These are phyloP conservation scores for Corynorhinus townsendii DNA, from an alignment of 2,113 vertebrate species.

Conservation along the genomic window DNA sequence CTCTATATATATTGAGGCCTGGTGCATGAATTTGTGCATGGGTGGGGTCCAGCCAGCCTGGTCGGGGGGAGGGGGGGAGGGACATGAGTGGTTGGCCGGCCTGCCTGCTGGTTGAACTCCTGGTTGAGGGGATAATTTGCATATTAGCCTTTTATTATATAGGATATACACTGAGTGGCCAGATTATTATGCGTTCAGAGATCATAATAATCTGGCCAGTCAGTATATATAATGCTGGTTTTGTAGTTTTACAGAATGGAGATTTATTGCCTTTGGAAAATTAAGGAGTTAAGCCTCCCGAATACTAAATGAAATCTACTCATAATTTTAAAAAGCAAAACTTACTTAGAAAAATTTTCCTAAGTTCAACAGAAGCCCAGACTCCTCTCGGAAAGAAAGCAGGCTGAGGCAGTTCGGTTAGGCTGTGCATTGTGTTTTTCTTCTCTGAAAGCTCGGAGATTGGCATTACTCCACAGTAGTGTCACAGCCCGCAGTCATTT, in stretches of 20 bases:
- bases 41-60: no score
- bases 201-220: no score
- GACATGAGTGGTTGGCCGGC: no score
- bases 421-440: conserved; percentile 57
- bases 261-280: conserved; percentile 10
- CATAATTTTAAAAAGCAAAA: neutral
- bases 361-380: conserved; percentile 20
- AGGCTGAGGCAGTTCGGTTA: conserved; percentile 37
- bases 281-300: neutral
- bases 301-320: neutral
- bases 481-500: conserved; percentile 90
- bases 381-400: neutral
- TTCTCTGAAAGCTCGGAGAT: conserved; percentile 73
- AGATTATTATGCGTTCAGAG: no score
- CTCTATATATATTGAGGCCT: neutral
- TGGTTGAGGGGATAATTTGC: no score
- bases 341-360: conserved; percentile 48
- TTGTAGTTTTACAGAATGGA: neutral
- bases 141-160: no score
- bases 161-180: neutral
- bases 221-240: neutral
- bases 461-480: conserved; percentile 82
- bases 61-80: no score
- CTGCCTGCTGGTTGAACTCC: no score
- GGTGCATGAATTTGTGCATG: no score